A percentile compares a stretch with the other conserved stretches of the same genome.
phyloP scores from a whole-genome alignment of 2,888 invertebrate species.

The Cylindroiulus punctatus region DNA sequence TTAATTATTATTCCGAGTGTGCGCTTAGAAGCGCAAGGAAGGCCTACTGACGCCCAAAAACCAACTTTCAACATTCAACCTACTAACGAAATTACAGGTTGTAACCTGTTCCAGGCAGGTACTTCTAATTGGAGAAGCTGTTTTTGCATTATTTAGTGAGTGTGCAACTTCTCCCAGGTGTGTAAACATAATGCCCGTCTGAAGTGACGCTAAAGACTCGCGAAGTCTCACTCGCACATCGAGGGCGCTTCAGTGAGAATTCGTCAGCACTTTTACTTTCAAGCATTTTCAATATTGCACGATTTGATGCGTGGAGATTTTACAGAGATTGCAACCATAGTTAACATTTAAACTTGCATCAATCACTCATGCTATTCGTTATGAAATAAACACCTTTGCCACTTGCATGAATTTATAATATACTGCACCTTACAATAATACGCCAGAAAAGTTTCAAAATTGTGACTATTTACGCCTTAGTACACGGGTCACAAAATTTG shows the following conservation, averaged over 20 bases:
- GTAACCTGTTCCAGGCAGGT: neutral
- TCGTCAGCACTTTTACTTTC: conserved; percentile 14
- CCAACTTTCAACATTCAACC: conserved; percentile 20
- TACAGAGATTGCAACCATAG: neutral
- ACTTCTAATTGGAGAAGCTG: conserved; percentile 12
- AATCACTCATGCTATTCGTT: neutral
- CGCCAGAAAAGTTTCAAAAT: too few species aligned
- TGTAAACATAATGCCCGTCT: neutral
- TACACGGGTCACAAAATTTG: too few species aligned
- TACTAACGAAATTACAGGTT: conserved; percentile 16
- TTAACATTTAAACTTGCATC: neutral
- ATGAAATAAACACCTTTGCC: neutral
- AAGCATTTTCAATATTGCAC: neutral
- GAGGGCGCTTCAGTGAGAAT: conserved; percentile 2
- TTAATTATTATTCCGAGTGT: neutral
- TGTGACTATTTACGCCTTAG: too few species aligned
- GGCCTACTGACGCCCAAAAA: neutral
- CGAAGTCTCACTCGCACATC: neutral
- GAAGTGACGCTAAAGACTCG: neutral
- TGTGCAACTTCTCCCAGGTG: conserved; percentile 2
- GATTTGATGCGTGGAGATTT: neutral
- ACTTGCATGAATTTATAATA: neutral
- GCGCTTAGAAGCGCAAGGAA: neutral
- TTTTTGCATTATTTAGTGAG: conserved; percentile 21
- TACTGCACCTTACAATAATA: neutral